Evolutionary conservation across 2,797 vertebrate genomes (phyloP).

Genomic region (Chelmon rostratus): DNA sequence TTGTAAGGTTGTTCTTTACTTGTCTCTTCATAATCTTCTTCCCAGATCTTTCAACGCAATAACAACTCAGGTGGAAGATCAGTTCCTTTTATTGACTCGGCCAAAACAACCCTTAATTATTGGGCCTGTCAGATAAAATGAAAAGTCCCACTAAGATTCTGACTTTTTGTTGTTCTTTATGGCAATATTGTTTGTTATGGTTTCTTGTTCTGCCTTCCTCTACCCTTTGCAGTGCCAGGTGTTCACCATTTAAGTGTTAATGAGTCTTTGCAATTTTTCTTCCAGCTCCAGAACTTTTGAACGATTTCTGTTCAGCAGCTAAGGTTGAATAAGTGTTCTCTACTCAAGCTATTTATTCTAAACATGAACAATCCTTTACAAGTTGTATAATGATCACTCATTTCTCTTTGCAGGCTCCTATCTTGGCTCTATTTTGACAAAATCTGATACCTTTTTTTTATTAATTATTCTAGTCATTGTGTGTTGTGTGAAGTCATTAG

Average conservation of each 20-base stretch:
- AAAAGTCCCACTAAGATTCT: neutral
- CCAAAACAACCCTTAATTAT: slow-evolving; percentile 47
- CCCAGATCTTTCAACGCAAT: neutral
- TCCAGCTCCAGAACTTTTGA: neutral
- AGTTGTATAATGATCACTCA: neutral
- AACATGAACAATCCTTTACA: neutral
- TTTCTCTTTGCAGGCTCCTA: neutral
- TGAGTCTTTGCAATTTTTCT: slow-evolving; percentile 5
- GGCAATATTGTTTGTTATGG: neutral
- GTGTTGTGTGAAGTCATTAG: slow-evolving; percentile 18
- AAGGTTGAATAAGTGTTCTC: slow-evolving; percentile 11
- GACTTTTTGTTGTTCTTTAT: slow-evolving; percentile 4
- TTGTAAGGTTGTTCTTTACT: slow-evolving; percentile 5
- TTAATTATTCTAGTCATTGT: slow-evolving; percentile 1
- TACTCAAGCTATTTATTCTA: neutral
- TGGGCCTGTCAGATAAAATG: neutral
- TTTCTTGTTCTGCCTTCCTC: neutral
- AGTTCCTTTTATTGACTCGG: slow-evolving; percentile 28
- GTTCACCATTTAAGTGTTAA: slow-evolving; percentile 1
- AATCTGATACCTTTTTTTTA: neutral
- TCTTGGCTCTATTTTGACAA: neutral
- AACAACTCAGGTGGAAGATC: neutral
- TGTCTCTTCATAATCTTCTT: slow-evolving; percentile 2
- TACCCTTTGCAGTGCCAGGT: neutral
- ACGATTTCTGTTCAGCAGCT: slow-evolving; percentile 16